Evolutionary conservation across 1,140 invertebrate genomes (phyloP).

Genomic region (Goniozus legneri): DNA sequence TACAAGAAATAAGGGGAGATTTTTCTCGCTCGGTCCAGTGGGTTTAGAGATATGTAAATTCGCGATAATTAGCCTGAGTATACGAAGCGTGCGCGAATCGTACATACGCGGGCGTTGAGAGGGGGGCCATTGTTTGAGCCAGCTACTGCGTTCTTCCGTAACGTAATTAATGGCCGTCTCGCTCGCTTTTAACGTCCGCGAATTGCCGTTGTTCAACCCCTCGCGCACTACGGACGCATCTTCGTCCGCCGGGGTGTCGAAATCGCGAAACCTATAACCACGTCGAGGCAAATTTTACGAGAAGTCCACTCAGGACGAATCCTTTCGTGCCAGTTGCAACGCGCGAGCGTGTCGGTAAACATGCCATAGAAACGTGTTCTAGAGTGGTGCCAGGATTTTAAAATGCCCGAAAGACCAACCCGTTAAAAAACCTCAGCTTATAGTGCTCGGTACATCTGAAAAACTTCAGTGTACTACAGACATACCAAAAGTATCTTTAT

Average conservation of each 20-base stretch:
- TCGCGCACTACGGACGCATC: slow-evolving; percentile 10
- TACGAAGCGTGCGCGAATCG: slow-evolving; percentile 39
- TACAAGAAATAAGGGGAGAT: too few relatives aligned
- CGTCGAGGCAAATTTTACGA: slow-evolving; percentile 4
- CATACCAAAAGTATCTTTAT: too few relatives aligned
- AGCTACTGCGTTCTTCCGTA: slow-evolving; percentile 51
- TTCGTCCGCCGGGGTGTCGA: slow-evolving; percentile 3
- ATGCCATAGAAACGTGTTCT: slow-evolving; percentile 29
- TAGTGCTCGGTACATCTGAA: too few relatives aligned
- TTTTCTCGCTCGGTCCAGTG: slow-evolving; percentile 21
- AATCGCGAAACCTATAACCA: too few relatives aligned
- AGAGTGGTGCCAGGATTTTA: slow-evolving; percentile 37
- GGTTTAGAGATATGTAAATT: slow-evolving; percentile 40
- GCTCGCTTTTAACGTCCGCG: too few relatives aligned
- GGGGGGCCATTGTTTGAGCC: slow-evolving; percentile 46
- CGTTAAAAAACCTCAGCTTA: too few relatives aligned
- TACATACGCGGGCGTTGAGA: slow-evolving; percentile 16
- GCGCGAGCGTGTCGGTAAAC: slow-evolving; percentile 37
- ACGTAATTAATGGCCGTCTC: slow-evolving; percentile 53
- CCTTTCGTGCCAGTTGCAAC: slow-evolving; percentile 38
- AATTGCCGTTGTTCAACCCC: slow-evolving; percentile 25
- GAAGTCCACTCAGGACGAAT: slow-evolving; percentile 17
- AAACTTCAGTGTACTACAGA: too few relatives aligned
- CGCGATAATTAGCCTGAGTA: slow-evolving; percentile 43
- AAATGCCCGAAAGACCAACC: too few relatives aligned